phyloP scores from a whole-genome alignment of 2,113 vertebrate genomes.

The Pithys albifrons region DNA sequence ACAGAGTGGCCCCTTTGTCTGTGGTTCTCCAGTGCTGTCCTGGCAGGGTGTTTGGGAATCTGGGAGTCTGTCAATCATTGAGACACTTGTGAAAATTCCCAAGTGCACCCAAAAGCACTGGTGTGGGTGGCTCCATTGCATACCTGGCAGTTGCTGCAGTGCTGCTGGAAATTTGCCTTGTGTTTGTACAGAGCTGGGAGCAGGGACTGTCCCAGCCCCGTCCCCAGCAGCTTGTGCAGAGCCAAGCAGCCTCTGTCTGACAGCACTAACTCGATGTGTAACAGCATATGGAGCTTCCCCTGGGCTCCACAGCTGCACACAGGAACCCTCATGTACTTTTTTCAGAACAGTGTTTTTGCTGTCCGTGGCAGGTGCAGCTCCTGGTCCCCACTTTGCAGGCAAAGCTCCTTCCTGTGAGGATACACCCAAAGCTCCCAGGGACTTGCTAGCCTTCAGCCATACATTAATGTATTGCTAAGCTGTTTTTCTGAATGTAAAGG shows the following conservation, averaged over 20 bases:
- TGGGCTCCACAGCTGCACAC: not conserved
- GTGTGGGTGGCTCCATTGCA: not conserved
- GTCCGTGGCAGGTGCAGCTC: not conserved
- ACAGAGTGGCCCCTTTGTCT: not conserved
- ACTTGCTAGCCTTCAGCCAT: not conserved
- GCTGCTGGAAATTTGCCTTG: not conserved
- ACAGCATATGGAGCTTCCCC: conserved; percentile 11
- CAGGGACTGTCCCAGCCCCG: not conserved
- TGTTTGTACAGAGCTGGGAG: not conserved
- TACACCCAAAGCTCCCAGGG: not conserved
- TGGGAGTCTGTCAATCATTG: not conserved
- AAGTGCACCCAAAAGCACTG: accelerated
- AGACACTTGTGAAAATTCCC: not conserved
- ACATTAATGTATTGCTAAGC: not conserved
- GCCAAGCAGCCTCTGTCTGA: not conserved
- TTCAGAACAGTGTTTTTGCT: not conserved
- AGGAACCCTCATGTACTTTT: not conserved
- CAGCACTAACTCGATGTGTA: not conserved
- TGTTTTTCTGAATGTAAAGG: conserved; percentile 1
- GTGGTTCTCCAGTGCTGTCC: not conserved
- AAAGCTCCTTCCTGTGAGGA: not conserved
- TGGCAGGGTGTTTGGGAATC: not conserved
- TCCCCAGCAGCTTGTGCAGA: not conserved
- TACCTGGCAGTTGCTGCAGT: not conserved
- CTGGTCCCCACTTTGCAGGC: not conserved